Evolutionary conservation across 2,113 vertebrate species (phyloP).

Genomic region (Panurus biarmicus): DNA sequence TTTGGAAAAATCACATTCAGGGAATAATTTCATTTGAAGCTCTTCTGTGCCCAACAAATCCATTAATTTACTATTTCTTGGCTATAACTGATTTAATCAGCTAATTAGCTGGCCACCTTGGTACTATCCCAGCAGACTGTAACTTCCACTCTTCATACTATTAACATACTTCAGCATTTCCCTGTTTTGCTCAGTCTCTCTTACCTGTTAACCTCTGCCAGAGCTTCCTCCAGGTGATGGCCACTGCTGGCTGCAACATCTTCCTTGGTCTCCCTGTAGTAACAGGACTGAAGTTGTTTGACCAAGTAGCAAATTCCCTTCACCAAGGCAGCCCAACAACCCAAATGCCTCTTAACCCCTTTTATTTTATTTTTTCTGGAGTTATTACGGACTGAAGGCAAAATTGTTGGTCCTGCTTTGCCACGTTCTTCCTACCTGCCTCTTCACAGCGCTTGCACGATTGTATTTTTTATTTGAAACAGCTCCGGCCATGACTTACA

Average conservation of each 20-base stretch:
- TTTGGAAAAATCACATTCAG: not conserved
- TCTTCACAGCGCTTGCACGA: too few species aligned
- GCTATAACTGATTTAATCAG: not conserved
- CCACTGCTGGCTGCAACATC: not conserved
- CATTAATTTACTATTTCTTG: not conserved
- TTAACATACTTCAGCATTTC: not conserved
- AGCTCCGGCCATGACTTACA: not conserved
- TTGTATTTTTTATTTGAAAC: not conserved
- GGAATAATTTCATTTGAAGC: not conserved
- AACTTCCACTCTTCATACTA: not conserved
- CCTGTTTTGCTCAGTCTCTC: not conserved
- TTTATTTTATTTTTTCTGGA: not conserved
- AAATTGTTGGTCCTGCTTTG: too few species aligned
- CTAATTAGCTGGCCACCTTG: not conserved
- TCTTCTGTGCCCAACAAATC: not conserved
- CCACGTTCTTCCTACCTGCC: not conserved
- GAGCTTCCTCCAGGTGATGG: rapidly evolving
- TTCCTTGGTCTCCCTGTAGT: not conserved
- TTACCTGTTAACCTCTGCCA: not conserved
- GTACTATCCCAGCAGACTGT: not conserved
- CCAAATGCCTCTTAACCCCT: not conserved
- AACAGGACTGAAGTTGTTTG: not conserved
- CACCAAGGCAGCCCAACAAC: not conserved
- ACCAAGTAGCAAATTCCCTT: not conserved
- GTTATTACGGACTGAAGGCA: not conserved